These are phyloP conservation scores for Tromatobia lineatoria DNA, from an alignment of 2,888 invertebrate species.

Conservation along the genomic window DNA sequence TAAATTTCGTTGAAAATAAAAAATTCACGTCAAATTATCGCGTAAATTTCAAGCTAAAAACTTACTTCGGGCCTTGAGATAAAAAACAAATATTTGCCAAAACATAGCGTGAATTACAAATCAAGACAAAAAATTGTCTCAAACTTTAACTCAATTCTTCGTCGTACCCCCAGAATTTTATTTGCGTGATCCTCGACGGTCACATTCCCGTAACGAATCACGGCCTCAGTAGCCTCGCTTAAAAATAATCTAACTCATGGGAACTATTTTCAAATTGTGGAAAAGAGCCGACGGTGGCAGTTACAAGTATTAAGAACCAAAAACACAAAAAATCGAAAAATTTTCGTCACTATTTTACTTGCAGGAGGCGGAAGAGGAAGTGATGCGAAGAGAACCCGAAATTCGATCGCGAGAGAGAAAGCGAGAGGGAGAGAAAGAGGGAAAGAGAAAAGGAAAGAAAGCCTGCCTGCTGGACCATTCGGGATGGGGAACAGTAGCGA, in stretches of 20 bases:
- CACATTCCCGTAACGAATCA: too few relatives aligned
- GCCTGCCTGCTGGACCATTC: background rate
- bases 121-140: too few relatives aligned
- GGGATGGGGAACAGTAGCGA: slow-evolving; percentile 32
- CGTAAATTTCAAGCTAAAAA: too few relatives aligned
- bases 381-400: slow-evolving; percentile 38
- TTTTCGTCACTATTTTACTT: slow-evolving; percentile 17
- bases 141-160: too few relatives aligned
- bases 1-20: too few relatives aligned
- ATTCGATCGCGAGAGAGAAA: slow-evolving; percentile 44
- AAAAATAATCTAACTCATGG: background rate
- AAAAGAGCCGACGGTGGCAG: background rate
- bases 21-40: too few relatives aligned
- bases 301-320: background rate
- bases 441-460: background rate
- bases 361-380: slow-evolving; percentile 14
- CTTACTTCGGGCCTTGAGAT: too few relatives aligned
- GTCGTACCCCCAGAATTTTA: too few relatives aligned
- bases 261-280: slow-evolving; percentile 3
- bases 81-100: too few relatives aligned
- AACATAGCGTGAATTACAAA: too few relatives aligned
- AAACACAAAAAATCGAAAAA: background rate
- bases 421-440: slow-evolving; percentile 5
- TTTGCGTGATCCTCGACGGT: too few relatives aligned
- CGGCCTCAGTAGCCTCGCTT: too few relatives aligned